Evolutionary conservation across 2,888 invertebrate species (phyloP).

Genomic region (Apotomis turbidana): DNA sequence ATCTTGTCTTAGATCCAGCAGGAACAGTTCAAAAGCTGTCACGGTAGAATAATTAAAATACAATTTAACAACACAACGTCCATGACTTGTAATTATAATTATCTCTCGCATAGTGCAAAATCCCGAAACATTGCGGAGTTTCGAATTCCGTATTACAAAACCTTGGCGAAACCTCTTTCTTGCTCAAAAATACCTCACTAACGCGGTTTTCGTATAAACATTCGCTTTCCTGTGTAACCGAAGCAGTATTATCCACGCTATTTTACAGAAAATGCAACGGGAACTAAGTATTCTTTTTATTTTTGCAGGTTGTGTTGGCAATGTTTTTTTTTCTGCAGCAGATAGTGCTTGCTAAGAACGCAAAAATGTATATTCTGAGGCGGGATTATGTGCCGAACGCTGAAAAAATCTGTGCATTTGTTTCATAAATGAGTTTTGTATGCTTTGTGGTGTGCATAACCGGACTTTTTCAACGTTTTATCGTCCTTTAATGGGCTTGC

Average conservation of each 20-base stretch:
- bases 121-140: not conserved
- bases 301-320: not conserved
- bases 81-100: too few relatives aligned
- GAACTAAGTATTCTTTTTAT: constrained; percentile 19
- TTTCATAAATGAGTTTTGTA: constrained; percentile 1
- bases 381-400: constrained; percentile 4
- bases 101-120: too few relatives aligned
- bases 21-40: too few relatives aligned
- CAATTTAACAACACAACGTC: too few relatives aligned
- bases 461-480: not conserved
- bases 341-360: constrained; percentile 4
- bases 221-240: not conserved
- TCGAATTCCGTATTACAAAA: not conserved
- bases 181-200: not conserved
- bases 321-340: constrained; percentile 4
- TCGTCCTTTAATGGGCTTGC: not conserved
- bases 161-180: not conserved
- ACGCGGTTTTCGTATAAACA: not conserved
- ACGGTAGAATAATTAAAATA: too few relatives aligned
- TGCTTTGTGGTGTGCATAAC: not conserved
- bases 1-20: too few relatives aligned
- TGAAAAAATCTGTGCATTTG: constrained; percentile 10
- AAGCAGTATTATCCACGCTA: not conserved
- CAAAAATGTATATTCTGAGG: constrained; percentile 1
- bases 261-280: not conserved